Conservation (phyloP, 2,113 vertebrate species). For the Sylvilagus bachmani region DNA sequence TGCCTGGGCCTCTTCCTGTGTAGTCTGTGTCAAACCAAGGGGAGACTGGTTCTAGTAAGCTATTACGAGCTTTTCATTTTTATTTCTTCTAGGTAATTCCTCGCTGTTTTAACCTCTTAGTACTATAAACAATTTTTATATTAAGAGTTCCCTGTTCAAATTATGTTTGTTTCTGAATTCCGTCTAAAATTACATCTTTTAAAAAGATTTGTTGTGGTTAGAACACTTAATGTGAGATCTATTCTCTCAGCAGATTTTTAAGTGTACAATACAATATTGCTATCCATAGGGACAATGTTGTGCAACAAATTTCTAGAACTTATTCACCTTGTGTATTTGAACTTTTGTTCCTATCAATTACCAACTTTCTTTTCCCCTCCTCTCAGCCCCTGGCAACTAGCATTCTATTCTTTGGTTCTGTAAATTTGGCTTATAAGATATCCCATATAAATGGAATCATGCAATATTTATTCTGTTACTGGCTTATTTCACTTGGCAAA, state of each 20-base stretch:
- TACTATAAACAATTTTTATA: background rate
- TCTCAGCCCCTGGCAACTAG: background rate
- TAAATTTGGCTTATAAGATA: background rate
- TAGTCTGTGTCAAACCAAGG: background rate
- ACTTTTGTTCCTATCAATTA: background rate
- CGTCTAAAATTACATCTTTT: background rate
- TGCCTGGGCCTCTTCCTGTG: background rate
- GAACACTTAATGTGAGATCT: background rate
- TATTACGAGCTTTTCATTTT: background rate
- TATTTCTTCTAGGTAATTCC: background rate
- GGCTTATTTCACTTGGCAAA: background rate
- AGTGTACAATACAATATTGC: background rate
- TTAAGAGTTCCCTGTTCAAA: background rate
- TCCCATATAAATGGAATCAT: background rate
- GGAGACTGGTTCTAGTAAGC: background rate
- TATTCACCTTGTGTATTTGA: background rate
- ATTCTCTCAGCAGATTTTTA: background rate
- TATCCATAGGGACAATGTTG: background rate
- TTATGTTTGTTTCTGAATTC: background rate
- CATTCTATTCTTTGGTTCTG: background rate
- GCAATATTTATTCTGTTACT: background rate
- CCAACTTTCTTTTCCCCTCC: background rate
- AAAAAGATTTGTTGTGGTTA: background rate
- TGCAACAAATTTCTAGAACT: background rate
- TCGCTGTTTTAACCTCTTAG: background rate